Evolutionary conservation across 2,113 vertebrate species (phyloP).

Genomic region (Odontophorus gujanensis): DNA sequence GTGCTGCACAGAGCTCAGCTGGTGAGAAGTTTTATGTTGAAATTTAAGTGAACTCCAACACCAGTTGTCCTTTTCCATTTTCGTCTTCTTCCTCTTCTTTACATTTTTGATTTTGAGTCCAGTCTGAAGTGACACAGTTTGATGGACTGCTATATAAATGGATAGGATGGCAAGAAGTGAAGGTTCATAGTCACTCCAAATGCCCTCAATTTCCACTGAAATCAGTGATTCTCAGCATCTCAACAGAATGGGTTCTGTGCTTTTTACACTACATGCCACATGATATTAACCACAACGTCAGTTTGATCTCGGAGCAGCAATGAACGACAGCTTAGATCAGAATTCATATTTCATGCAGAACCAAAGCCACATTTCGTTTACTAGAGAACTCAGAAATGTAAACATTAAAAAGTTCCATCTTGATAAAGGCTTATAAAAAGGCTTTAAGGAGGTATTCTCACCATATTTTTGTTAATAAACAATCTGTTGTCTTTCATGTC

Average conservation of each 20-base stretch:
- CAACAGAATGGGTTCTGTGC: neutral
- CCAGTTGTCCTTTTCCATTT: neutral
- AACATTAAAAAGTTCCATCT: neutral
- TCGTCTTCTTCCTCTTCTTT: neutral
- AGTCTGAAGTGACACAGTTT: neutral
- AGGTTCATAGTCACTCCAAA: neutral
- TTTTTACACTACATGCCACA: neutral
- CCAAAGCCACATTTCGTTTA: neutral
- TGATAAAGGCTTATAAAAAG: neutral
- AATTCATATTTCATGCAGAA: neutral
- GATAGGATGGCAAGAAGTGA: neutral
- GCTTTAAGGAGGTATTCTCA: neutral
- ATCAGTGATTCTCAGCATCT: neutral
- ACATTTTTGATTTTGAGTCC: neutral
- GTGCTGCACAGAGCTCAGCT: neutral
- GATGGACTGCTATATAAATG: neutral
- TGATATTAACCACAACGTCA: neutral
- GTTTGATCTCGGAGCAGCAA: neutral
- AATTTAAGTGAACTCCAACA: neutral
- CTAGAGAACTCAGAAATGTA: neutral
- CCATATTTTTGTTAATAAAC: neutral
- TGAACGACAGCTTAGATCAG: neutral
- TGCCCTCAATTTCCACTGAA: neutral
- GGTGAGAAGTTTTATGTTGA: neutral
- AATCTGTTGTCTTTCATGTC: neutral